Percentiles rank a stretch among this genome's conserved stretches.
Evolutionary conservation across 2,797 vertebrate genomes (phyloP).

Genomic region (Lagorchestes hirsutus): DNA sequence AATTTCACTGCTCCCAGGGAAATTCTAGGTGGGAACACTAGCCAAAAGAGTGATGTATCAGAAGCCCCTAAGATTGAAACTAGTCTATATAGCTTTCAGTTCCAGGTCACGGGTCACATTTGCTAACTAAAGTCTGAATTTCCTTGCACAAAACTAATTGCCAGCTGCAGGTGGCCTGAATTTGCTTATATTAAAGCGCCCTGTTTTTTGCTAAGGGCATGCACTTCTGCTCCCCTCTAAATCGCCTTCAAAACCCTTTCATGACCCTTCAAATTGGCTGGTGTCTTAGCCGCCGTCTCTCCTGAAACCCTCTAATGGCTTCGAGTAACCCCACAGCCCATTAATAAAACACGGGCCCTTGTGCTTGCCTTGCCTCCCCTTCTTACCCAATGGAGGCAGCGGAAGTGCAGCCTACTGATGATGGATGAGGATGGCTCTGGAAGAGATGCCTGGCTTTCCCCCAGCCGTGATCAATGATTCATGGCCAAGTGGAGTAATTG

Average conservation of each 20-base stretch:
- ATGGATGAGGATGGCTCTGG: fast-evolving
- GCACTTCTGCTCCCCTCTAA: slow-evolving; percentile 9
- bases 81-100: background rate
- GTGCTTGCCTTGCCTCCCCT: background rate
- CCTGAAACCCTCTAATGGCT: slow-evolving; percentile 10
- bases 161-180: background rate
- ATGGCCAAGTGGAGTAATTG: background rate
- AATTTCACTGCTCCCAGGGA: background rate
- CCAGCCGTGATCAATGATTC: background rate
- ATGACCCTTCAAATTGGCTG: background rate
- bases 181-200: slow-evolving; percentile 3
- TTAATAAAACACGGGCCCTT: slow-evolving; percentile 10
- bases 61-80: background rate
- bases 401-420: background rate
- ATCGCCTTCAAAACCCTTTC: background rate
- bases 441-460: fast-evolving
- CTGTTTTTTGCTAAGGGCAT: background rate
- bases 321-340: background rate
- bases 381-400: background rate
- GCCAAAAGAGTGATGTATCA: background rate
- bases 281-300: background rate
- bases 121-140: background rate
- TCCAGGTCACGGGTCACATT: background rate
- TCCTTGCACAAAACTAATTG: background rate
- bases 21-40: background rate